A percentile compares a stretch with the other conserved stretches of the same genome.
phyloP scores from a whole-genome alignment of 1,140 invertebrate genomes.

The Aleiodes sp. region DNA sequence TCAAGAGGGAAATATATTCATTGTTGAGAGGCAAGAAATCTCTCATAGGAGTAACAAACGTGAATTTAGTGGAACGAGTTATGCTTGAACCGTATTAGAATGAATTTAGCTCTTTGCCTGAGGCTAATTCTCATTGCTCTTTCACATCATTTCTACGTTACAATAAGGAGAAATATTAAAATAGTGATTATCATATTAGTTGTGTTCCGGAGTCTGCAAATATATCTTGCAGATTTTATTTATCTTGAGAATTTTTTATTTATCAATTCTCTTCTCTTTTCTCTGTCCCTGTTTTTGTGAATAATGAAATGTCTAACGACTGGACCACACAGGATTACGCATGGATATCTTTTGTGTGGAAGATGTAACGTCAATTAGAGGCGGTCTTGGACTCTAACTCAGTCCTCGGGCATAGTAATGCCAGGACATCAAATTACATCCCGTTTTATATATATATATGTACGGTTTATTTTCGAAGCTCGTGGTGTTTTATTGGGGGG shows the following conservation, averaged over 20 bases:
- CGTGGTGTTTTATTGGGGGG: no score
- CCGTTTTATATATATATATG: no score
- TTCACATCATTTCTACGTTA: background rate
- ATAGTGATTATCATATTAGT: background rate
- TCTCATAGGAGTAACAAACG: constrained; percentile 3
- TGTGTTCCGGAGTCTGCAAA: background rate
- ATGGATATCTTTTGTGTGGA: background rate
- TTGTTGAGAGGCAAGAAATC: no score
- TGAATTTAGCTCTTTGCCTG: background rate
- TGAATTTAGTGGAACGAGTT: background rate
- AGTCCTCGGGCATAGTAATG: background rate
- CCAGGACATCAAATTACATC: background rate
- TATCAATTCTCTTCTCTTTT: background rate
- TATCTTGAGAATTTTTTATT: background rate
- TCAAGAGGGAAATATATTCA: no score
- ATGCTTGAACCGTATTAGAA: background rate
- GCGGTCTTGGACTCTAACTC: background rate
- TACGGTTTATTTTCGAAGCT: no score
- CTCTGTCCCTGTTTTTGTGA: background rate
- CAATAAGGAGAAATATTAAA: constrained; percentile 7
- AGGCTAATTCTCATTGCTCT: background rate
- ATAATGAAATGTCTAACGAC: constrained; percentile 2
- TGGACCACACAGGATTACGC: constrained; percentile 7
- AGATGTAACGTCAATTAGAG: constrained; percentile 10
- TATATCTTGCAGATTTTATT: background rate